Evolutionary conservation across 2,797 vertebrate genomes (phyloP).

Genomic region (Melanotaenia trifasciata): DNA sequence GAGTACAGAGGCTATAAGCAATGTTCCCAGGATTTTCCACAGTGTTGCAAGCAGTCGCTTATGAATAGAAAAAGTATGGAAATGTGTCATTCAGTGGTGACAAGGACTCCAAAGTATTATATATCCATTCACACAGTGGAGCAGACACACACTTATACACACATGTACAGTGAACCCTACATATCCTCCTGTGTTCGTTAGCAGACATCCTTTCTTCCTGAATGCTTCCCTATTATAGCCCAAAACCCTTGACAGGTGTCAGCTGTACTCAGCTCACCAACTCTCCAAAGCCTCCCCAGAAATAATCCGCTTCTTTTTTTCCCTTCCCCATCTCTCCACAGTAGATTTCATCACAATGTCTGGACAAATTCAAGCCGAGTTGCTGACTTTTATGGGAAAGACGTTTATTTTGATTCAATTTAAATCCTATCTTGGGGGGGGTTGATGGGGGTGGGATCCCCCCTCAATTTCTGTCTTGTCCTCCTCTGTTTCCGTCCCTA

Average conservation of each 20-base stretch:
- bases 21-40: slow-evolving; percentile 60
- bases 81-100: slow-evolving; percentile 52
- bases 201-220: slow-evolving; percentile 71
- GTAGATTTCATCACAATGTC: slow-evolving; percentile 79
- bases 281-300: slow-evolving; percentile 76
- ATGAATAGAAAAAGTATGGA: slow-evolving; percentile 45
- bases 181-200: slow-evolving; percentile 72
- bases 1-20: slow-evolving; percentile 31
- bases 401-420: slow-evolving; percentile 76
- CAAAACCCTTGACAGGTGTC: slow-evolving; percentile 83
- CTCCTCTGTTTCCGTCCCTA: slow-evolving; percentile 42
- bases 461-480: slow-evolving; percentile 23
- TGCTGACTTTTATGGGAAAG: slow-evolving; percentile 75
- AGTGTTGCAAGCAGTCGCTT: slow-evolving; percentile 6
- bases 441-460: slow-evolving; percentile 2
- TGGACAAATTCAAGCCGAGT: slow-evolving; percentile 78
- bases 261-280: slow-evolving; percentile 73
- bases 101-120: slow-evolving; percentile 50
- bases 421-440: slow-evolving; percentile 73
- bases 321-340: slow-evolving; percentile 60
- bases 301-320: slow-evolving; percentile 69
- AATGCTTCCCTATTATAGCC: slow-evolving; percentile 72
- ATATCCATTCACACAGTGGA: slow-evolving; percentile 47
- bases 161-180: slow-evolving; percentile 27
- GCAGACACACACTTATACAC: slow-evolving; percentile 41